Conservation (phyloP, 2,888 invertebrate genomes). For the Coleophora deauratella region DNA sequence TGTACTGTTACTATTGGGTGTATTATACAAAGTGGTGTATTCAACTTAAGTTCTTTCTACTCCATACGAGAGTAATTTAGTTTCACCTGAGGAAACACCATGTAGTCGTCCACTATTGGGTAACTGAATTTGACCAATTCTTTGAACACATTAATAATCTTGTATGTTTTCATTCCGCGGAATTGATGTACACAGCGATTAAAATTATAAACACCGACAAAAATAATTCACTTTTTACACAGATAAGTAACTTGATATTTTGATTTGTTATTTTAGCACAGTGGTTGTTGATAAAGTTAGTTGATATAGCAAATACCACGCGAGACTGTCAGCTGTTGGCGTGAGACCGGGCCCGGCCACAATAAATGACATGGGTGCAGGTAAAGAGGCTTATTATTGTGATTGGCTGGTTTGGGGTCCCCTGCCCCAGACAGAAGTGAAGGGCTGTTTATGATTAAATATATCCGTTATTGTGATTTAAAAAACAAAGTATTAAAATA, state of each 20-base stretch:
- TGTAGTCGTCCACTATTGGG: conserved; percentile 28
- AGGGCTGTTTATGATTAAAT: too few species aligned
- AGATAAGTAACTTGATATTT: conserved; percentile 16
- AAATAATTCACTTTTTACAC: conserved; percentile 19
- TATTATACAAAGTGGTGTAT: too few species aligned
- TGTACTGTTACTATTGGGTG: too few species aligned
- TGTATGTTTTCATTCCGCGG: conserved; percentile 29
- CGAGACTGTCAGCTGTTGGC: conserved; percentile 11
- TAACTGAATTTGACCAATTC: conserved; percentile 34
- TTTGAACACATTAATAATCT: conserved; percentile 27
- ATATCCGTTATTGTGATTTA: too few species aligned
- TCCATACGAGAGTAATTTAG: not conserved
- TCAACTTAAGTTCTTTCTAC: too few species aligned
- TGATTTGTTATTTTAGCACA: conserved; percentile 7
- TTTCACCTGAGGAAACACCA: conserved; percentile 10
- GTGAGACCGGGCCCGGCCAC: not conserved
- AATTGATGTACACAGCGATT: conserved; percentile 19
- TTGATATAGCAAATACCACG: conserved; percentile 18
- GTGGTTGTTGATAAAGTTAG: conserved; percentile 18
- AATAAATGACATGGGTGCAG: conserved; percentile 30
- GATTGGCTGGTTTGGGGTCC: conserved; percentile 18
- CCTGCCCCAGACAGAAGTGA: too few species aligned
- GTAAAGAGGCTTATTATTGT: conserved; percentile 33
- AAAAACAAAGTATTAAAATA: too few species aligned
- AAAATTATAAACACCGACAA: conserved; percentile 29